These are phyloP conservation scores for Athalia circularis DNA, from an alignment of 2,888 invertebrate species.

Conservation along the genomic window DNA sequence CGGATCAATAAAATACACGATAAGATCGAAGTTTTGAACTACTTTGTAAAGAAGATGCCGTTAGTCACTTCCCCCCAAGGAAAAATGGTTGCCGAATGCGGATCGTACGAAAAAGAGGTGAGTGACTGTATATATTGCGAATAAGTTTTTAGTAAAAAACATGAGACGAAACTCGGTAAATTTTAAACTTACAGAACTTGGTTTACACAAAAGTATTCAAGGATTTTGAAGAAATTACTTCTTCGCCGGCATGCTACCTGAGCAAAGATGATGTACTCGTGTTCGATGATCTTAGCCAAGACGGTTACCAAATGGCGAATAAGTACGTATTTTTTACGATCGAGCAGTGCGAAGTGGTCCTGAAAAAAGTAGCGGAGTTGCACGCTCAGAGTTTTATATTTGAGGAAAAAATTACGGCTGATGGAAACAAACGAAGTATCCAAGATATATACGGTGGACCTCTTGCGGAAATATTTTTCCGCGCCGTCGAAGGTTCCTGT, in stretches of 20 bases:
- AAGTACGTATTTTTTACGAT: neutral
- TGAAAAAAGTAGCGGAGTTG: slow-evolving; percentile 6
- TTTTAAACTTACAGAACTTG: neutral
- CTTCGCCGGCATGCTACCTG: neutral
- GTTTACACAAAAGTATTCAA: neutral
- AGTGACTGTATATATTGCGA: neutral
- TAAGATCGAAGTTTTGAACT: neutral
- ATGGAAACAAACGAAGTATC: neutral
- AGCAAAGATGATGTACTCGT: neutral
- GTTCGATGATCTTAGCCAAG: neutral
- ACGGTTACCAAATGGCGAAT: neutral
- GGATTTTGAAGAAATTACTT: neutral
- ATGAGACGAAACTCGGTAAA: neutral
- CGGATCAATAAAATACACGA: neutral
- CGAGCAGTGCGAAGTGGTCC: slow-evolving; percentile 4
- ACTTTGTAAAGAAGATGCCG: neutral
- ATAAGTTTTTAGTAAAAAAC: neutral
- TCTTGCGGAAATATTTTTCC: neutral
- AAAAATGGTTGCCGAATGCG: neutral
- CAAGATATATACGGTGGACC: neutral
- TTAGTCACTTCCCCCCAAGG: neutral
- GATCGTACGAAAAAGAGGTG: neutral
- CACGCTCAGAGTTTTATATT: neutral
- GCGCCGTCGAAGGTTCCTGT: neutral
- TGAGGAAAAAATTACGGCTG: neutral